These are phyloP conservation scores for Drosophila erecta DNA, from an alignment of 1,140 invertebrate species.

Conservation along the genomic window DNA sequence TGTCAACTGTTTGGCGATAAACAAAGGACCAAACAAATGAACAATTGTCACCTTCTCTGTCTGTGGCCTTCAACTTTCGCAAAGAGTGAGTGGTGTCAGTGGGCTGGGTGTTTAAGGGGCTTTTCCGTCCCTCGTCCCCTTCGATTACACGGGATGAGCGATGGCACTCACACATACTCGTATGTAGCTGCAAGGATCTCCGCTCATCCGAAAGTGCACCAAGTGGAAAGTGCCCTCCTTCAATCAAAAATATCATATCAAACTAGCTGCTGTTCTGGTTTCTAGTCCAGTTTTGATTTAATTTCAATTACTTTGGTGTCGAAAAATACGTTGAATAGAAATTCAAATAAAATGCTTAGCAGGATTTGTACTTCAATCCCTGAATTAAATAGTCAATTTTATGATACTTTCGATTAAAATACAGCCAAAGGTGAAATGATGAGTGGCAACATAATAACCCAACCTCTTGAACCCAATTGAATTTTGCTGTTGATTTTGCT, in stretches of 20 bases:
- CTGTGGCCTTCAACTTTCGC: constrained; percentile 12
- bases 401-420: too few relatives aligned
- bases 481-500: too few relatives aligned
- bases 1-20: constrained; percentile 37
- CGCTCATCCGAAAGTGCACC: constrained; percentile 17
- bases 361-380: too few relatives aligned
- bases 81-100: background rate
- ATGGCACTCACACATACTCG: background rate
- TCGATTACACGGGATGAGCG: constrained; percentile 2
- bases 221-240: background rate
- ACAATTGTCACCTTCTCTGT: constrained; percentile 47
- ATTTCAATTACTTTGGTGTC: too few relatives aligned
- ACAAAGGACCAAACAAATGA: constrained; percentile 46
- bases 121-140: background rate
- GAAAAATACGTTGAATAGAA: too few relatives aligned
- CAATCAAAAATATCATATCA: too few relatives aligned
- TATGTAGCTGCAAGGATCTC: background rate
- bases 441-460: too few relatives aligned
- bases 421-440: too few relatives aligned
- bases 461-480: background rate
- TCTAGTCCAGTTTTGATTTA: too few relatives aligned
- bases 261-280: too few relatives aligned
- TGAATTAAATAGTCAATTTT: too few relatives aligned
- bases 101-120: background rate
- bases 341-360: too few relatives aligned